phyloP scores from a whole-genome alignment of 2,888 invertebrate species.

The Lissonota sp. region DNA sequence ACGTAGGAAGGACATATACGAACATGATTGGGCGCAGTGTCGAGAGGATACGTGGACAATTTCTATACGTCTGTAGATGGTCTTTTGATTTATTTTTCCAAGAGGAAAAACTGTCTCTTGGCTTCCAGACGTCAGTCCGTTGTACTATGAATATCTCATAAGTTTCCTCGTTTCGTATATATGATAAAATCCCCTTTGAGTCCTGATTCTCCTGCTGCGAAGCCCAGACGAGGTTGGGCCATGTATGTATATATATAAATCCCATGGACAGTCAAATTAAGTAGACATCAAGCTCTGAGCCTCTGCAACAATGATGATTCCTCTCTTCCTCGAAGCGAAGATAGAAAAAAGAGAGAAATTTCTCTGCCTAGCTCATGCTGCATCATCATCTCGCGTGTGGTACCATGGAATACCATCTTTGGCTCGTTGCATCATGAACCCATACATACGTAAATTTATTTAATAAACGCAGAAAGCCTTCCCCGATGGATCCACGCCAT shows the following conservation, averaged over 20 bases:
- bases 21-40: neutral
- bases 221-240: constrained; percentile 26
- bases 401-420: constrained; percentile 72
- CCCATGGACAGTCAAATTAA: constrained; percentile 65
- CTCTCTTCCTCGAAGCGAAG: constrained; percentile 37
- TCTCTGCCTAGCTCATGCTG: constrained; percentile 47
- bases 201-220: constrained; percentile 20
- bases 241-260: constrained; percentile 13
- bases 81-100: constrained; percentile 5
- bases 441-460: constrained; percentile 48
- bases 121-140: constrained; percentile 43
- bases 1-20: neutral
- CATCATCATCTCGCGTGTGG: constrained; percentile 62
- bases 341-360: constrained; percentile 15
- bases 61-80: constrained; percentile 38
- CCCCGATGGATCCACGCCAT: neutral
- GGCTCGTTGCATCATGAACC: constrained; percentile 73
- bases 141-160: constrained; percentile 66
- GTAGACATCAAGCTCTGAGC: constrained; percentile 55
- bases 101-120: neutral
- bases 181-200: constrained; percentile 19
- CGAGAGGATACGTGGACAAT: constrained; percentile 16
- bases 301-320: constrained; percentile 62
- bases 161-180: constrained; percentile 45
- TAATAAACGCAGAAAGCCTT: neutral